Evolutionary conservation across 2,888 invertebrate genomes (phyloP).

Genomic region (Furcula furcula): DNA sequence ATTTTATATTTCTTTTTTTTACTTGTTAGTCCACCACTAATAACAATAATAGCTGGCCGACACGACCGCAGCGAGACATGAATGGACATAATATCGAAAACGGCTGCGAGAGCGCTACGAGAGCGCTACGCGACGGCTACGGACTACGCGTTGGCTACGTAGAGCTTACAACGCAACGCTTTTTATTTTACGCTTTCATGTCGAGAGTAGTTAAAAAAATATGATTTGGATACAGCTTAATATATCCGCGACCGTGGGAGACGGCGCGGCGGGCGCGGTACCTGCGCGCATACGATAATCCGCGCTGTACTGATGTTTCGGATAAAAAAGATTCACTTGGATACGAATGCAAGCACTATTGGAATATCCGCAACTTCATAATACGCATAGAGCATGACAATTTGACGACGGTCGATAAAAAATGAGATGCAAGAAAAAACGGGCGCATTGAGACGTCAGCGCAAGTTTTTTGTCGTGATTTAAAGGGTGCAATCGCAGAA

Average conservation of each 20-base stretch:
- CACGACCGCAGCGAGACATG: too few species aligned
- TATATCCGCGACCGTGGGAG: background rate
- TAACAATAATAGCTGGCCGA: too few species aligned
- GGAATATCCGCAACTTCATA: conserved; percentile 38
- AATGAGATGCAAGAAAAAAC: conserved; percentile 15
- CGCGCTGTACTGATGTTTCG: conserved; percentile 29
- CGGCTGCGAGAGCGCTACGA: conserved; percentile 18
- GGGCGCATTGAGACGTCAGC: conserved; percentile 57
- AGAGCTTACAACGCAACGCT: too few species aligned
- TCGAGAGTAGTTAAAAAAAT: too few species aligned
- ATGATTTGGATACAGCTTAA: too few species aligned
- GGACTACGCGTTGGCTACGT: conserved; percentile 1
- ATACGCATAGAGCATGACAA: conserved; percentile 20
- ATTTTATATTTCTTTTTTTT: too few species aligned
- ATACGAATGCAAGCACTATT: conserved; percentile 32
- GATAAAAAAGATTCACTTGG: conserved; percentile 44
- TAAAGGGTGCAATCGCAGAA: conserved; percentile 53
- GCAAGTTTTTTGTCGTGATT: conserved; percentile 31
- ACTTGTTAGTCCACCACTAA: too few species aligned
- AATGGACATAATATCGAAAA: too few species aligned
- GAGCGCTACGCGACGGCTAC: conserved; percentile 27
- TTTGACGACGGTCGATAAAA: conserved; percentile 16
- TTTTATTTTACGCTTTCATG: too few species aligned
- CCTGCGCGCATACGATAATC: conserved; percentile 35
- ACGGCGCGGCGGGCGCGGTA: conserved; percentile 6